Evolutionary conservation across 2,888 invertebrate genomes (phyloP), one percentile per base, ranked within the genome.

Genomic region (Patella ulyssiponensis): DNA sequence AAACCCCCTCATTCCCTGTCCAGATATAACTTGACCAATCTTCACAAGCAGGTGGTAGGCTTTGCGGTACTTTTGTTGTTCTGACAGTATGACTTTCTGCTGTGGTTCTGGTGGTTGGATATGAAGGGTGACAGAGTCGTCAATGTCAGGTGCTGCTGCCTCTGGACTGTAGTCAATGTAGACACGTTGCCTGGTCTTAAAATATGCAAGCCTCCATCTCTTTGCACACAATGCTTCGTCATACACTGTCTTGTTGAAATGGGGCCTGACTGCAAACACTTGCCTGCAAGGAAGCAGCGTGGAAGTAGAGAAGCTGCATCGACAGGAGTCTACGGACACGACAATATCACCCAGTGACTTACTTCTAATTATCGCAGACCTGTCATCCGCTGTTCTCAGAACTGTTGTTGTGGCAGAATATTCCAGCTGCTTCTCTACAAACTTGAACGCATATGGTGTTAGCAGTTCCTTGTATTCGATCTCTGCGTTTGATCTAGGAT

Each of bases 271-370:
- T 17, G 71, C 77, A 33, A 79, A 71, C n/a, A 79, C 70, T 56
- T 80, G 77, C 14, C 69, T 20, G 72, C 79, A 78, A 33, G 80
- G 80, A 20, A 80, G 58, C 14, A n/a, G n/a, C 80, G 75, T 75
- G 17, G 75, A 69, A 17, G 69, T 74, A 52, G 20, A 75, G 69
- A 78, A 75, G 17, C 73, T 71, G 71, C 80, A 77, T 14, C 14
- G 20, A 51, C 77, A 79, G 12, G 44, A 27, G 15, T 74, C 44
- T 9, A 71, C 56, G 27, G 76, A 23, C 14, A 76, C 58, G 1
- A 20, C 17, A 54, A 72, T 12, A 11, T 69, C 44, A 12, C 75
- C 71, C n/a, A 23, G 17, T 9, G 15, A 23, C 14, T 27, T 75
- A 7, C 20, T 23, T 23, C 52, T n/a, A 51, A 20, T 20, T 14